Evolutionary conservation across 2,797 vertebrate genomes (phyloP), one percentile per base, ranked within the genome.

Genomic region (Forpus xanthops): DNA sequence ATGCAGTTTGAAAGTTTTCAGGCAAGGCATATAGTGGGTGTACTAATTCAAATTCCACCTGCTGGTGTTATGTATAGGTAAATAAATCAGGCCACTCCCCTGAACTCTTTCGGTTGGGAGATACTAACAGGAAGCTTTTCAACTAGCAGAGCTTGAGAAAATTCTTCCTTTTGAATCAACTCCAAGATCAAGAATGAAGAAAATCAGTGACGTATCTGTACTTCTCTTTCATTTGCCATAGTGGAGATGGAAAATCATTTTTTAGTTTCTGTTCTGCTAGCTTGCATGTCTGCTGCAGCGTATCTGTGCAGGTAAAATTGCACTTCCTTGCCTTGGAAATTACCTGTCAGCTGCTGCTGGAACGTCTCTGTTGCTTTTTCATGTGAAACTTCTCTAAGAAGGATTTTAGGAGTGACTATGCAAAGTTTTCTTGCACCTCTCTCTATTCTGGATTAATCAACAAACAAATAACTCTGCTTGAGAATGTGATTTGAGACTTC

Each of bases 41-140:
- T 98, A 49, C 97, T 72, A 89, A 92, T 98, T 98, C 98, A 98
- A 95, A 96, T 97, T 97, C 96, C 98, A 98, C 98, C 98, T 98
- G 97, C 96, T 91, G 71, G 47, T 92, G 90, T 94, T 85, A 96
- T 91, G 92, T 96, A 33, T 90, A 96, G 90, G 95, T 95, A 97
- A 95, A 97, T 96, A 96, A 94, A 94, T 92, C 78, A 98, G 96
- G 97, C 98, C 99, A 98, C 99, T 97, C 99, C 99, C 98, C 95
- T 97, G 94, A 97, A 96, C 97, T 93, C 85, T 96, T 96, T 94
- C n/a, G 31, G 80, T 33, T 67, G 88, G 85, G 85, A 97, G 67
- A 89, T 88, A 87, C 39, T 75, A 88, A 86, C 94, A 96, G 93
- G 87, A 96, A 95, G 85, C 75, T 78, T 97, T 97, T 93, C 91